Evolutionary conservation across 2,113 vertebrate species (phyloP).

Genomic region (Perca flavescens): DNA sequence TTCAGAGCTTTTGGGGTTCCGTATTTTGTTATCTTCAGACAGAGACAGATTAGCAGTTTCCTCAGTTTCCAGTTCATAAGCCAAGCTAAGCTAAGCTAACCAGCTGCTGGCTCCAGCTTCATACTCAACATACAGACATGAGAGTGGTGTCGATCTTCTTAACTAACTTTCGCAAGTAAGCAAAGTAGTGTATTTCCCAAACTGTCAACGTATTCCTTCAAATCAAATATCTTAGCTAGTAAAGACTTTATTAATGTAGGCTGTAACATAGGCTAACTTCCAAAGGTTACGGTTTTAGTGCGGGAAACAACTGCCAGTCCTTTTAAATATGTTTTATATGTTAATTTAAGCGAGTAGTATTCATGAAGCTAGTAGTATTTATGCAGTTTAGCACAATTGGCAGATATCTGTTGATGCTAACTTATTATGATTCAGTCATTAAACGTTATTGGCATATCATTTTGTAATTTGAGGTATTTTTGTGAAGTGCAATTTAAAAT

Average conservation of each 20-base stretch:
- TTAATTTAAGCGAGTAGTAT: too few relatives aligned
- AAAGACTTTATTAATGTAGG: background rate
- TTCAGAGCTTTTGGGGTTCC: background rate
- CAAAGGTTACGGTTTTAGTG: background rate
- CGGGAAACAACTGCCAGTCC: background rate
- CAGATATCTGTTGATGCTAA: background rate
- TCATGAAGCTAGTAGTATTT: background rate
- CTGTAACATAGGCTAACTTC: too few relatives aligned
- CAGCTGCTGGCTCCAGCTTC: too few relatives aligned
- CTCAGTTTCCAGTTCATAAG: background rate
- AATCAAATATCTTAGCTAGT: background rate
- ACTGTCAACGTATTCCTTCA: background rate
- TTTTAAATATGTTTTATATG: too few relatives aligned
- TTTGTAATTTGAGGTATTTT: slow-evolving; percentile 2
- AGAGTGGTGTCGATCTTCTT: background rate
- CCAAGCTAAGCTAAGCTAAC: background rate
- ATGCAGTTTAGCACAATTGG: slow-evolving; percentile 5
- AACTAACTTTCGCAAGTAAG: background rate
- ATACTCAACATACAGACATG: background rate
- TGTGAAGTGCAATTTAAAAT: background rate
- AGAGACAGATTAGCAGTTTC: background rate
- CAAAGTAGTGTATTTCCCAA: background rate
- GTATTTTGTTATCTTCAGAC: background rate
- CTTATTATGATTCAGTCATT: background rate
- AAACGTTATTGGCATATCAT: background rate